These are phyloP conservation scores for Cyclargus thomasi DNA, from an alignment of 1,140 invertebrate genomes.

Conservation along the genomic window DNA sequence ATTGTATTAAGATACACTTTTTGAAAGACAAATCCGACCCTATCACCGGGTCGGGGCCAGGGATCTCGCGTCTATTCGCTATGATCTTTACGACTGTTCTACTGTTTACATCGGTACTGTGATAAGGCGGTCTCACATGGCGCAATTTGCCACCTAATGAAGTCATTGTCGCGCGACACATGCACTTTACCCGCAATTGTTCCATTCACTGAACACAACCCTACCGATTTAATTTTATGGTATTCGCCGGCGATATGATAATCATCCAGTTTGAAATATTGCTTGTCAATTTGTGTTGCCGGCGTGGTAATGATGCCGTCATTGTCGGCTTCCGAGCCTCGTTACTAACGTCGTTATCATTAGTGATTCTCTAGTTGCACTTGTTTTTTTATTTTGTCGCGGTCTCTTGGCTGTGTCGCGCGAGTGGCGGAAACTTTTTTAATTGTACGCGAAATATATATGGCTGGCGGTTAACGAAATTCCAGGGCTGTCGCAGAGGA, in stretches of 20 bases:
- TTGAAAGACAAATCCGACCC: too few relatives aligned
- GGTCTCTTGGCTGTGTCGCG: slow-evolving; percentile 23
- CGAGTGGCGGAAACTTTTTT: not conserved
- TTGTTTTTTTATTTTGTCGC: slow-evolving; percentile 35
- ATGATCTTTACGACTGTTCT: too few relatives aligned
- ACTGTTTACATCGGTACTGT: not conserved
- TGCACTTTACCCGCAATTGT: slow-evolving; percentile 49
- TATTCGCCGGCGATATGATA: slow-evolving; percentile 52
- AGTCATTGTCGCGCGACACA: slow-evolving; percentile 49
- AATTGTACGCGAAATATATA: not conserved
- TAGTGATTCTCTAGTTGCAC: slow-evolving; percentile 38
- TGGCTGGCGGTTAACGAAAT: too few relatives aligned
- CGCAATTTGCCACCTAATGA: slow-evolving; percentile 53
- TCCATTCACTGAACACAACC: slow-evolving; percentile 49
- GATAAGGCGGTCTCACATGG: slow-evolving; percentile 33
- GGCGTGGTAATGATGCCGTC: slow-evolving; percentile 49
- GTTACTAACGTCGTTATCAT: slow-evolving; percentile 48
- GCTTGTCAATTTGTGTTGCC: slow-evolving; percentile 53
- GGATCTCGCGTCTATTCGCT: too few relatives aligned
- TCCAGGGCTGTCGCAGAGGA: too few relatives aligned
- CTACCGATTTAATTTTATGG: slow-evolving; percentile 54
- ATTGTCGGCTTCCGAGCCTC: slow-evolving; percentile 50
- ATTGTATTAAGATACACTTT: too few relatives aligned
- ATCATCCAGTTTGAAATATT: slow-evolving; percentile 57
- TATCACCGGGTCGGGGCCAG: too few relatives aligned